Evolutionary conservation across 2,888 invertebrate genomes (phyloP).

Genomic region (Gryllus longicercus): DNA sequence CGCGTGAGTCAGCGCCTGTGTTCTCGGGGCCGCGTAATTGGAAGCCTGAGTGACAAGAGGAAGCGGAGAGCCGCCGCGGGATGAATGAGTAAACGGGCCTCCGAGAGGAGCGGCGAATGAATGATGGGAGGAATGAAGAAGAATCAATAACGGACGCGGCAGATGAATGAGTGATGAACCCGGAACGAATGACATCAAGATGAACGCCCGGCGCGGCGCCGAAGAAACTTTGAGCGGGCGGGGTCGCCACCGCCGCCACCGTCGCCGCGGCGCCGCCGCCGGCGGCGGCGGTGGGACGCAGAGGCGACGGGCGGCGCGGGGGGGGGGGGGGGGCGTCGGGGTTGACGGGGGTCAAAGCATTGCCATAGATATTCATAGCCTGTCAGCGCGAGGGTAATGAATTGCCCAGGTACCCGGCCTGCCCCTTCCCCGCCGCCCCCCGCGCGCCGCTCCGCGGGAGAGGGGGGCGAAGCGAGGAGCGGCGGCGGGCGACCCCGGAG

Average conservation of each 20-base stretch:
- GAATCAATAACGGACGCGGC: not conserved
- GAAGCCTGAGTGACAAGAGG: slow-evolving; percentile 17
- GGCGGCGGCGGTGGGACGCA: not conserved
- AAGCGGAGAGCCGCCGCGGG: slow-evolving; percentile 17
- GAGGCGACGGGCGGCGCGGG: not conserved
- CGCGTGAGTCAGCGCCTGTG: not conserved
- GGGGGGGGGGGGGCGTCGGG: not conserved
- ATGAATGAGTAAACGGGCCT: not conserved
- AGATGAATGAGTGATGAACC: slow-evolving; percentile 17
- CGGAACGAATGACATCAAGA: slow-evolving; percentile 9
- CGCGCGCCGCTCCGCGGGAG: not conserved
- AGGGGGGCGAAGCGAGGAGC: too few species aligned
- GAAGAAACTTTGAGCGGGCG: not conserved
- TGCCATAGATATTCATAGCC: slow-evolving; percentile 17
- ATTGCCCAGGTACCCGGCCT: not conserved
- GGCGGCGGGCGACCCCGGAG: too few species aligned
- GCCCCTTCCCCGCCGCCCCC: not conserved
- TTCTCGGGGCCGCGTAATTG: slow-evolving; percentile 6
- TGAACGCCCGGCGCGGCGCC: not conserved
- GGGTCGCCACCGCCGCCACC: not conserved
- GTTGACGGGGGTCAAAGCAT: slow-evolving; percentile 6
- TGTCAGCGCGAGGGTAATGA: slow-evolving; percentile 7
- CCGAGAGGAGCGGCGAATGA: not conserved
- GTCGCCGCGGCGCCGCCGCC: not conserved
- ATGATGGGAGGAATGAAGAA: slow-evolving; percentile 6